Conservation (phyloP, 2,113 vertebrate species). For the Riparia riparia region DNA sequence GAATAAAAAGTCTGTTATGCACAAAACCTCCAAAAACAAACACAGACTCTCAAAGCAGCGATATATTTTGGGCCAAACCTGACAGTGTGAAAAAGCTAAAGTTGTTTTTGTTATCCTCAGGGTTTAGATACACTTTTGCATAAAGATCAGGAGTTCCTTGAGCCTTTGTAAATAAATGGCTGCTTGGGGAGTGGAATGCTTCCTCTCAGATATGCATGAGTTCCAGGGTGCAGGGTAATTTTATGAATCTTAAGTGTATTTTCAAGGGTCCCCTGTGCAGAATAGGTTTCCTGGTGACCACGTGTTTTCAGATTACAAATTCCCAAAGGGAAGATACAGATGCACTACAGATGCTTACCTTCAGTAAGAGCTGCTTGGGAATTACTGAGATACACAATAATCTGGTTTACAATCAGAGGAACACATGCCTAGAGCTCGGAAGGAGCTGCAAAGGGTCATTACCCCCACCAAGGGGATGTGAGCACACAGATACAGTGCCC, state of each 20-base stretch:
- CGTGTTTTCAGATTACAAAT: neutral
- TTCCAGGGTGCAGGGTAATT: neutral
- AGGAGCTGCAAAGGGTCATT: neutral
- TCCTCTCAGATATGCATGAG: neutral
- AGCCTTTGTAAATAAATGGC: neutral
- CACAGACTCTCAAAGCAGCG: constrained; percentile 4
- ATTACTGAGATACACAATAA: neutral
- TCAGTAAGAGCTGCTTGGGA: neutral
- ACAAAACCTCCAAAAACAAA: constrained; percentile 5
- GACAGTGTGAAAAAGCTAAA: neutral
- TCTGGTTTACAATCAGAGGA: neutral
- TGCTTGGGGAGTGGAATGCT: neutral
- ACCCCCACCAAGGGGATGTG: neutral
- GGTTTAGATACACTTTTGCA: constrained; percentile 7
- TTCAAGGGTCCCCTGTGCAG: neutral
- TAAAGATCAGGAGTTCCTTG: neutral
- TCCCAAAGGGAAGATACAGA: neutral
- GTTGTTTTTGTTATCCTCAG: constrained; percentile 23
- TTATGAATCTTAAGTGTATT: neutral
- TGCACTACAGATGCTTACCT: neutral
- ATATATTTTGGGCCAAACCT: constrained; percentile 6
- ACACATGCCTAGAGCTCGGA: accelerated
- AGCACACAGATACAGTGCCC: neutral
- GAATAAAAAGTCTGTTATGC: neutral
- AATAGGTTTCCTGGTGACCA: neutral